Percentiles rank a stretch among this genome's conserved stretches.
phyloP scores from a whole-genome alignment of 2,888 invertebrate genomes.

The Eristalinus aeneus region DNA sequence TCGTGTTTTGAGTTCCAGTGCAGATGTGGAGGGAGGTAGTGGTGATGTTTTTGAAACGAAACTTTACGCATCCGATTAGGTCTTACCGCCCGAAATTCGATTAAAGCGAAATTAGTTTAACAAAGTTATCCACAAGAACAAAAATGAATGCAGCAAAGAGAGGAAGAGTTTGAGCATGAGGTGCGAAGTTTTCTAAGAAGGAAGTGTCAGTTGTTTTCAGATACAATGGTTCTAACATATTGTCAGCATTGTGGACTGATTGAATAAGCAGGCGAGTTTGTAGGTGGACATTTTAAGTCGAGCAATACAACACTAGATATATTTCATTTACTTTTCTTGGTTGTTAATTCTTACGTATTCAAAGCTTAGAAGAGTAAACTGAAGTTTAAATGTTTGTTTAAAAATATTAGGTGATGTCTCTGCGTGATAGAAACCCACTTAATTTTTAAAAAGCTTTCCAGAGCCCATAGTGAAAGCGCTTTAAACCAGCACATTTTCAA shows the following conservation, averaged over 20 bases:
- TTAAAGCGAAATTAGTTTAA: conserved; percentile 52
- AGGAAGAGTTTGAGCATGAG: background rate
- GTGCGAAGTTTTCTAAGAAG: background rate
- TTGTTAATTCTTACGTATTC: no score
- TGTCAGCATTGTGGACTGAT: background rate
- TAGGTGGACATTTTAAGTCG: no score
- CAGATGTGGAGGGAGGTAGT: background rate
- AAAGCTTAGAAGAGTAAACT: no score
- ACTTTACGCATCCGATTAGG: conserved; percentile 61
- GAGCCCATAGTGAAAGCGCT: no score
- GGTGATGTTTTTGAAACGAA: conserved; percentile 43
- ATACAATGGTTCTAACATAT: background rate
- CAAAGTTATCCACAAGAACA: conserved; percentile 11
- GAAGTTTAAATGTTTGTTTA: no score
- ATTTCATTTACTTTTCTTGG: no score
- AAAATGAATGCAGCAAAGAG: background rate
- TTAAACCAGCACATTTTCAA: no score
- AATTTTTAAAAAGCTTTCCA: no score
- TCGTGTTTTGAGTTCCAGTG: conserved; percentile 57
- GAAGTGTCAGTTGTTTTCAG: background rate
- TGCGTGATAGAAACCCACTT: no score
- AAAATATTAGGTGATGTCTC: no score
- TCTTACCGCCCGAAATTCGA: conserved; percentile 57
- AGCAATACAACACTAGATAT: no score
- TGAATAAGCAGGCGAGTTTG: no score